Evolutionary conservation across 2,888 invertebrate genomes (phyloP).

Genomic region (Carabus problematicus): DNA sequence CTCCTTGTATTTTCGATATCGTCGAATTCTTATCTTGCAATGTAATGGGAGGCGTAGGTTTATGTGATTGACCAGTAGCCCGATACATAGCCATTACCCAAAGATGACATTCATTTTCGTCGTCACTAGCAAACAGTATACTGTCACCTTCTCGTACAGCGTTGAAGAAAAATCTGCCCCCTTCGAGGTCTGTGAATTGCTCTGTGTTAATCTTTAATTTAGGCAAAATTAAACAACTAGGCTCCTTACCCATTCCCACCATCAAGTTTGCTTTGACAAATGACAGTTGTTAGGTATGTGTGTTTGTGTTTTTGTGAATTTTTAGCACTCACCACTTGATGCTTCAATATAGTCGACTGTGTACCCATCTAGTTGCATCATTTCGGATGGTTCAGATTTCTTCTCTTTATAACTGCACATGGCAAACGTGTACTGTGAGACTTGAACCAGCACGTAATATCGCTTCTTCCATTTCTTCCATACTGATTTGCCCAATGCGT

Average conservation of each 20-base stretch:
- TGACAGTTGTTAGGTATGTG: conserved; percentile 7
- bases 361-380: conserved; percentile 99
- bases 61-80: conserved; percentile 99
- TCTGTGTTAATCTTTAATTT: conserved; percentile 46
- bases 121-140: conserved; percentile 93
- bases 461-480: conserved; percentile 99
- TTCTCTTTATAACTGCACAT: conserved; percentile 99
- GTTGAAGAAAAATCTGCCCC: conserved; percentile 96
- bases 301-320: conserved; percentile 19
- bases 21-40: conserved; percentile 83
- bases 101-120: conserved; percentile 96
- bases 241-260: conserved; percentile 85
- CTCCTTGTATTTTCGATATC: conserved; percentile 89
- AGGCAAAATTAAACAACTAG: conserved; percentile 44
- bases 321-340: conserved; percentile 77
- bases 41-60: conserved; percentile 91
- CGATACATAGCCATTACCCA: conserved; percentile 99
- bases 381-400: conserved; percentile 98
- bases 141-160: conserved; percentile 98
- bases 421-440: conserved; percentile 99
- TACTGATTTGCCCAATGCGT: conserved; percentile 93
- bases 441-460: conserved; percentile 98
- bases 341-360: conserved; percentile 99
- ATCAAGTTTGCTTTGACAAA: conserved; percentile 78
- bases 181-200: conserved; percentile 78